These are phyloP conservation scores for Notodonta ziczac DNA, from an alignment of 2,888 invertebrate genomes.

Conservation along the genomic window DNA sequence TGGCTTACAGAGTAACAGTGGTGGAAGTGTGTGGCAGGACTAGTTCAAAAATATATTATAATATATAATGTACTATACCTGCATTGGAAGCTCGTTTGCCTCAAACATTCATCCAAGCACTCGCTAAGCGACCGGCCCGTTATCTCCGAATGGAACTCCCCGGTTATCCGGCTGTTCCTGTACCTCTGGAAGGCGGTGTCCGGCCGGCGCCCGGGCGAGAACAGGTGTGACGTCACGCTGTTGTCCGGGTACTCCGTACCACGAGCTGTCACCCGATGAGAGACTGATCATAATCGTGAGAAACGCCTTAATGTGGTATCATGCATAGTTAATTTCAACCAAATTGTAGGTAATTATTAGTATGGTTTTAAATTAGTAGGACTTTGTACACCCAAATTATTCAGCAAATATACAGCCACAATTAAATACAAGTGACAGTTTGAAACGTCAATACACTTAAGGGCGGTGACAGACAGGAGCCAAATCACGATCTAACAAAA, in stretches of 20 bases:
- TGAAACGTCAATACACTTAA: too few relatives aligned
- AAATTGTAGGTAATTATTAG: slow-evolving; percentile 19
- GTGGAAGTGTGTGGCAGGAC: too few relatives aligned
- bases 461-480: too few relatives aligned
- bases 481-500: too few relatives aligned
- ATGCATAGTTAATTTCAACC: slow-evolving; percentile 46
- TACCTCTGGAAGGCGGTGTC: slow-evolving; percentile 96
- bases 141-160: slow-evolving; percentile 95
- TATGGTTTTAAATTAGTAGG: slow-evolving; percentile 5
- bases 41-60: too few relatives aligned
- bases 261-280: slow-evolving; percentile 89
- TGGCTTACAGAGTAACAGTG: too few relatives aligned
- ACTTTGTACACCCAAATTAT: too few relatives aligned
- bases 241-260: slow-evolving; percentile 95
- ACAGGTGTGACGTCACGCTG: slow-evolving; percentile 93
- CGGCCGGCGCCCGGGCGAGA: slow-evolving; percentile 91
- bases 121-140: slow-evolving; percentile 94
- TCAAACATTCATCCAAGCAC: slow-evolving; percentile 94
- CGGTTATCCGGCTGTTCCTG: slow-evolving; percentile 93
- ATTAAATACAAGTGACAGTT: too few relatives aligned
- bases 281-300: slow-evolving; percentile 80
- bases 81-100: slow-evolving; percentile 95
- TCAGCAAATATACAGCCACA: background rate
- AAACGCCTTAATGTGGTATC: slow-evolving; percentile 72
- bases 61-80: slow-evolving; percentile 78